phyloP scores from a whole-genome alignment of 2,113 vertebrate genomes.

The Catharus fuscescens region DNA sequence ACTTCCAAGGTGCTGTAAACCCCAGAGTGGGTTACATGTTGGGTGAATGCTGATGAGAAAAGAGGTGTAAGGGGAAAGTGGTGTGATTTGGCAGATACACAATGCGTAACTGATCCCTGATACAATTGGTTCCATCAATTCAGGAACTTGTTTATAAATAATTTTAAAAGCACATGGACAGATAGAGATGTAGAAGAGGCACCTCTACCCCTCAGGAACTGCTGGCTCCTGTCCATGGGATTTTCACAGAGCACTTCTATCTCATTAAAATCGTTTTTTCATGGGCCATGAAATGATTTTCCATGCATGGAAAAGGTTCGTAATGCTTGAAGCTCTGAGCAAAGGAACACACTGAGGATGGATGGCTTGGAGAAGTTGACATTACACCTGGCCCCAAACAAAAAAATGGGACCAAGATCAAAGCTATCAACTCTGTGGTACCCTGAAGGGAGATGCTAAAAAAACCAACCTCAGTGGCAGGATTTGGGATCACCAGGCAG shows the following conservation, averaged over 20 bases:
- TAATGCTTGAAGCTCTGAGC: not conserved
- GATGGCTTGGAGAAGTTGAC: not conserved
- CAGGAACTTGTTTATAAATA: slow-evolving; percentile 2
- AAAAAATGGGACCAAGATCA: not conserved
- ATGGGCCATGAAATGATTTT: slow-evolving; percentile 33
- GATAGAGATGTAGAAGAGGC: not conserved
- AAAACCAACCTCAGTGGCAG: not conserved
- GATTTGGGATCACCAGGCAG: not conserved
- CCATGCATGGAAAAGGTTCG: not conserved
- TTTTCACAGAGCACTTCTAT: slow-evolving; percentile 45
- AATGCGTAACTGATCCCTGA: not conserved
- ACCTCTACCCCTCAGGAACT: not conserved
- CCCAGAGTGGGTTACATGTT: not conserved
- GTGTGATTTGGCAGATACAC: not conserved
- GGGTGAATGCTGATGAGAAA: not conserved
- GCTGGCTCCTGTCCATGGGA: not conserved
- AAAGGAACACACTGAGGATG: not conserved
- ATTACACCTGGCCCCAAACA: not conserved
- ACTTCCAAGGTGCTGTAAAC: not conserved
- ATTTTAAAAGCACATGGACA: not conserved
- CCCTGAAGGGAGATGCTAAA: not conserved
- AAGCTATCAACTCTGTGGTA: not conserved
- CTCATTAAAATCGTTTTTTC: slow-evolving; percentile 32
- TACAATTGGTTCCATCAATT: not conserved
- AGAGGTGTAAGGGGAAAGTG: not conserved